These are phyloP conservation scores for Tetranychus piercei DNA, from an alignment of 2,888 invertebrate species.

Conservation along the genomic window DNA sequence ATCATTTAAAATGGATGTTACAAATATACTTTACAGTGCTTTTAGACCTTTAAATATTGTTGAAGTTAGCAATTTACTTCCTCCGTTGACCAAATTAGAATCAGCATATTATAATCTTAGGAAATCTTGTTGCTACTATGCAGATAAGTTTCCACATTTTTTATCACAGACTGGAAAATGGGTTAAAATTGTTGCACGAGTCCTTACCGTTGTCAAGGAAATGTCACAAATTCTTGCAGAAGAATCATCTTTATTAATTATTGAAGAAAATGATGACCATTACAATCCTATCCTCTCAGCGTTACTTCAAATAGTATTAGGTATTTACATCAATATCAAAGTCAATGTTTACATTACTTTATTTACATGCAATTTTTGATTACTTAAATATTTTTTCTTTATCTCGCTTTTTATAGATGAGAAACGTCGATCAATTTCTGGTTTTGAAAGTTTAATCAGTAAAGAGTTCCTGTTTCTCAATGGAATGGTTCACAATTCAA, in stretches of 20 bases:
- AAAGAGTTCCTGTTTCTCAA: constrained; percentile 63
- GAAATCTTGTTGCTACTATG: constrained; percentile 14
- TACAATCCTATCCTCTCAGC: constrained; percentile 61
- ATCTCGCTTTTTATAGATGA: constrained; percentile 45
- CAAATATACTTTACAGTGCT: constrained; percentile 12
- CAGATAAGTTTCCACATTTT: constrained; percentile 6
- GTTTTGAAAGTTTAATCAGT: constrained; percentile 74
- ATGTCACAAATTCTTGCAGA: constrained; percentile 16
- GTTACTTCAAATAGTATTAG: constrained; percentile 55
- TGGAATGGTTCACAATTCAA: constrained; percentile 12
- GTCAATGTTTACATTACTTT: not conserved
- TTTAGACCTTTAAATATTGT: constrained; percentile 18
- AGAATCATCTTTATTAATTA: constrained; percentile 17
- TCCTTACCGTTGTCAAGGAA: constrained; percentile 8
- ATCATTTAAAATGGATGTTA: constrained; percentile 15
- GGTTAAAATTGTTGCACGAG: constrained; percentile 12
- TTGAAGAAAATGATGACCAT: constrained; percentile 18
- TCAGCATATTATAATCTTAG: constrained; percentile 15
- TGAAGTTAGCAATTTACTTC: constrained; percentile 12
- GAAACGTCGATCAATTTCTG: constrained; percentile 55
- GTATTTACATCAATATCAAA: not conserved
- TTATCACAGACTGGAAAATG: constrained; percentile 18
- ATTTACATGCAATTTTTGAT: not conserved
- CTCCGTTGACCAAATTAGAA: constrained; percentile 11
- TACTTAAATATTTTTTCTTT: not conserved